Evolutionary conservation across 2,888 invertebrate genomes (phyloP), one percentile per base, ranked within the genome.

Genomic region (Heterodera filipjevi): DNA sequence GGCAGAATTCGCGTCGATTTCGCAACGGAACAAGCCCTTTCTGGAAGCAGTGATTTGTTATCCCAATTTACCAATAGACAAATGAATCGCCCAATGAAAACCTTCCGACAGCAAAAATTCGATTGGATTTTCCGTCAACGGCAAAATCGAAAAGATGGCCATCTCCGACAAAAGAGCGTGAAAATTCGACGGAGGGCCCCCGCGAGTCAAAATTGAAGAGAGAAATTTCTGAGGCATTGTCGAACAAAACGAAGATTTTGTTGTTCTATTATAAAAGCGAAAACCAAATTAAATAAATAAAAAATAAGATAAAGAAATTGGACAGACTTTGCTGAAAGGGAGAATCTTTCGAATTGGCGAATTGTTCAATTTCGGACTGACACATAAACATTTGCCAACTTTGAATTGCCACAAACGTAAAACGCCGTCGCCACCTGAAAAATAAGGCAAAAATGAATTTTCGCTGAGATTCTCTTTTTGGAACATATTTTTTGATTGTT

Each of bases 21-120:
- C 68, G 8, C 33, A 32, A 19, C 22, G 68, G 33, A 35, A 68
- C 3, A 68, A 35, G 10, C 68, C 68, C 19, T 68, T 35, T 68
- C 68, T 68, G n/a, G n/a, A n/a, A n/a, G n/a, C n/a, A n/a, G n/a
- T n/a, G n/a, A n/a, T n/a, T n/a, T n/a, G 33, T 53, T 16, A 53
- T 6, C 53, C 3, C 5, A 53, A 53, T 53, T 22, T 5, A 53
- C 1, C n/a, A n/a, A n/a, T n/a, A n/a, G n/a, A n/a, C n/a, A n/a
- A n/a, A n/a, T n/a, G 6, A 19, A 5, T 16, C 22, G 53, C 6
- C 6, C 39, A 39, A 39, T 66, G 66, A 66, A 68, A 68, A 68
- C 68, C 68, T 68, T n/a, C 68, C 68, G 32, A 68, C 19, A 10
- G 68, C 68, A 35, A 68, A 68, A 68, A 68, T 68, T 22, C 12